Evolutionary conservation across 2,113 vertebrate species (phyloP), one percentile per base, ranked within the genome.

Genomic region (Amblyopsis rosae): DNA sequence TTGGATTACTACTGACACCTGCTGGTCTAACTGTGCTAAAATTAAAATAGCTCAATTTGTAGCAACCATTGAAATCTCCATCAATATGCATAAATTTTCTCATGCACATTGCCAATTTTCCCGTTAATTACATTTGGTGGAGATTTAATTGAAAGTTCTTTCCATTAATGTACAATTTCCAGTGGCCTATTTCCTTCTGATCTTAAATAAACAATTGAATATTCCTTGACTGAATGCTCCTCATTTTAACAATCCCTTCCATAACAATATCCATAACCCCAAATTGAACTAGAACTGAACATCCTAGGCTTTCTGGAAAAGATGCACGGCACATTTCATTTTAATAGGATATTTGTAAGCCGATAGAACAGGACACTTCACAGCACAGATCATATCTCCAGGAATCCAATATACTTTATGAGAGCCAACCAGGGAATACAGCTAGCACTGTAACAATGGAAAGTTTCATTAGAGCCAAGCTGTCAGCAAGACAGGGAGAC

Each of bases 381-480:
- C 56, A 58, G 56, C 11, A 12, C 26, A 54, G 13, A 66, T 1
- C n/a, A 9, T 67, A 70, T 80, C 69, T 67, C 9, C 50, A 12
- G 3, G 35, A 62, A 58, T 60, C 45, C 11, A 59, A 3, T 6
- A 33, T 66, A 13, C 65, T 47, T 47, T 1, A 16, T 41, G 53
- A 16, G n/a, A 60, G 45, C 51, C 45, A 56, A 76, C 57, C 0
- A 1, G 55, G 70, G 67, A 82, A 51, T 69, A 74, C 81, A 90
- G 84, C 86, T 89, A 86, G 57, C 68, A 56, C 56, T 74, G 55
- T 63, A 82, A 87, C 76, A 86, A 87, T 66, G 47, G 62, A 35
- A 32, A 59, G 35, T 62, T 77, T 85, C 69, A 80, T 73, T 59
- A 80, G 11, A 68, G 46, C 62, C 73, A 70, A 77, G 50, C 78